phyloP scores from a whole-genome alignment of 2,113 vertebrate genomes.

The Gymnocephalus cernua region DNA sequence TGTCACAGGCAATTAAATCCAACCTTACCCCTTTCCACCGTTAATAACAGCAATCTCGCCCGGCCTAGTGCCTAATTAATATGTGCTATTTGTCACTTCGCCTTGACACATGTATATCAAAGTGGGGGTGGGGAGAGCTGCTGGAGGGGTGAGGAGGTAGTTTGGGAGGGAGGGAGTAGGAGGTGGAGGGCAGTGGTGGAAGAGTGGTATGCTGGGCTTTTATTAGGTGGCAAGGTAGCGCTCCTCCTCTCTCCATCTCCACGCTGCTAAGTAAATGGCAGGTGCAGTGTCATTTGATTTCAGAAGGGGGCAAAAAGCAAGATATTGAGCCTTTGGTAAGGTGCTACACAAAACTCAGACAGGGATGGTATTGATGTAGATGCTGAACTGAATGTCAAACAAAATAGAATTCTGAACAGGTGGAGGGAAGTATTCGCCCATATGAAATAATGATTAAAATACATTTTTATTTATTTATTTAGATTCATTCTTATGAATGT shows the following conservation, averaged over 20 bases:
- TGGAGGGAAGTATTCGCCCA: background rate
- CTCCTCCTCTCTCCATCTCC: constrained; percentile 30
- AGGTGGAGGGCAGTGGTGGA: constrained; percentile 79
- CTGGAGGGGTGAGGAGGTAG: constrained; percentile 69
- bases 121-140: constrained; percentile 82
- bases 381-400: background rate
- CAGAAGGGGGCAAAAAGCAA: background rate
- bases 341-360: background rate
- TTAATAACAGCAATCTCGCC: constrained; percentile 99
- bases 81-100: constrained; percentile 99
- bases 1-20: constrained; percentile 99
- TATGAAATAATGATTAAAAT: constrained; percentile 1
- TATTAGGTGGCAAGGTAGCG: constrained; percentile 75
- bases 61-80: constrained; percentile 99
- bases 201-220: constrained; percentile 73
- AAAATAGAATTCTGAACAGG: background rate
- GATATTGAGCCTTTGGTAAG: background rate
- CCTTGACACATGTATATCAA: constrained; percentile 99
- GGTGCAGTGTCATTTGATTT: constrained; percentile 52
- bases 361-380: background rate
- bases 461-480: background rate
- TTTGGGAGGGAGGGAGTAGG: constrained; percentile 22
- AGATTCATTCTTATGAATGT: background rate
- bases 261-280: constrained; percentile 41
- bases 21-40: constrained; percentile 95